Percentiles rank a stretch among this genome's conserved stretches.
Evolutionary conservation across 2,797 vertebrate genomes (phyloP).

Genomic region (Odontamblyopus rebecca): DNA sequence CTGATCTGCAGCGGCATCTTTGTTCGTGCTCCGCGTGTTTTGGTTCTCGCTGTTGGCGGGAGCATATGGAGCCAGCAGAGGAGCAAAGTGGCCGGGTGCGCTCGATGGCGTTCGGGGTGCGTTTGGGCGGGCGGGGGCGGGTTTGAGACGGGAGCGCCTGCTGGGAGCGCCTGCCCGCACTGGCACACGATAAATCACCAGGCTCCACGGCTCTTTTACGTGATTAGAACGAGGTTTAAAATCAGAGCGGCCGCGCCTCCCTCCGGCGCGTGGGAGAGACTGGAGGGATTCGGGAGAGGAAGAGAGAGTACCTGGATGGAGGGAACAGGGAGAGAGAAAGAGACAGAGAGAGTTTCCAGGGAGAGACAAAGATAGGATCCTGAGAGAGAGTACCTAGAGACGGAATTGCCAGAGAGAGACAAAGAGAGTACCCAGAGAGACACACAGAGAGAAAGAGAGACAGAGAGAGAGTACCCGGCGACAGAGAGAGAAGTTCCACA

Average conservation of each 20-base stretch:
- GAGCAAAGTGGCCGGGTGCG: constrained; percentile 21
- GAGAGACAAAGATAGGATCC: no score
- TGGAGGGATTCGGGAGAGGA: not conserved
- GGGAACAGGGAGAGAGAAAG: no score
- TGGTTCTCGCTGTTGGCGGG: not conserved
- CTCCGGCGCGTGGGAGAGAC: constrained; percentile 24
- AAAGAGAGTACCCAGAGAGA: no score
- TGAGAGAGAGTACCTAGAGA: no score
- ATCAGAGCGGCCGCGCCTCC: constrained; percentile 46
- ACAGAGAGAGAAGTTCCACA: no score
- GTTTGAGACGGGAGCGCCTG: constrained; percentile 1
- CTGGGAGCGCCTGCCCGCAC: constrained; percentile 42
- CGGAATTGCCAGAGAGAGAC: no score
- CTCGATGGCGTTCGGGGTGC: constrained; percentile 21
- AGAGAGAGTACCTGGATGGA: no score
- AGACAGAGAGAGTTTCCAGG: no score
- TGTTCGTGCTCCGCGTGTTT: not conserved
- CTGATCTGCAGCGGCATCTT: no score
- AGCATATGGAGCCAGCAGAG: constrained; percentile 11
- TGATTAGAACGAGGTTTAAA: constrained; percentile 60
- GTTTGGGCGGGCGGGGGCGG: not conserved
- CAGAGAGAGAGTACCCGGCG: no score
- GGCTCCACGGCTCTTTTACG: constrained; percentile 44
- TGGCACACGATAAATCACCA: constrained; percentile 57
- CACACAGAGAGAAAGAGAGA: no score